Percentiles rank a stretch among this genome's conserved stretches.
Conservation (phyloP, 2,888 invertebrate species). For the Onchidella celtica region DNA sequence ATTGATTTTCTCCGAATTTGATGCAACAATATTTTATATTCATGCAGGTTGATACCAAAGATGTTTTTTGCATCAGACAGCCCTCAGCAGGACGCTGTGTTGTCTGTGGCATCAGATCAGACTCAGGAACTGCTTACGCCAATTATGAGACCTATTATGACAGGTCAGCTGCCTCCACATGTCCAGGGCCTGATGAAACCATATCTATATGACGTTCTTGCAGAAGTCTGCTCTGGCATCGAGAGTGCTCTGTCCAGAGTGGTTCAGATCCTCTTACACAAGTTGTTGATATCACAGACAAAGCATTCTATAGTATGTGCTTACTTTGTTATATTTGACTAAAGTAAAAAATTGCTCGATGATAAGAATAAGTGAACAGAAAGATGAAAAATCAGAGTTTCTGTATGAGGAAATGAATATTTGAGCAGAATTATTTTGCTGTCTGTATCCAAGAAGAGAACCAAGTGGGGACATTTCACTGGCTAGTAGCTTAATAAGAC, state of each 20-base stretch:
- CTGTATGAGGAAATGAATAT: too few relatives aligned
- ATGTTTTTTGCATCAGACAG: slow-evolving; percentile 80
- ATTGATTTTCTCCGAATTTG: too few relatives aligned
- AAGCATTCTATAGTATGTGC: slow-evolving; percentile 86
- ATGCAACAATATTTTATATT: too few relatives aligned
- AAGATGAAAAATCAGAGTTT: too few relatives aligned
- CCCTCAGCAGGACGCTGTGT: slow-evolving; percentile 82
- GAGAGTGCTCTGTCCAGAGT: slow-evolving; percentile 84
- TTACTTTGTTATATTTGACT: neutral
- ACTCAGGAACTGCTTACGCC: slow-evolving; percentile 75
- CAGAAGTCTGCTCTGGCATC: slow-evolving; percentile 62
- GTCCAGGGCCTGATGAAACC: slow-evolving; percentile 82
- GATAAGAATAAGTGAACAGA: too few relatives aligned
- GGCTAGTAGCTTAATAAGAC: too few relatives aligned
- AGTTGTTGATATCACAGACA: slow-evolving; percentile 84
- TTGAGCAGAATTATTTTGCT: too few relatives aligned
- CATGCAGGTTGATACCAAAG: slow-evolving; percentile 78
- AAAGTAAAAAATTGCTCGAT: too few relatives aligned
- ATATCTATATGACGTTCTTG: slow-evolving; percentile 67
- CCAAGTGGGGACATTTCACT: too few relatives aligned
- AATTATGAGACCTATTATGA: slow-evolving; percentile 69
- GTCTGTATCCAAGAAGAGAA: too few relatives aligned
- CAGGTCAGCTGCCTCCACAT: slow-evolving; percentile 78
- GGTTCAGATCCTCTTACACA: slow-evolving; percentile 82
- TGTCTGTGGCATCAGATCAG: slow-evolving; percentile 81